These are phyloP conservation scores for Podarcis siculus DNA, from an alignment of 2,797 vertebrate genomes.

Conservation along the genomic window DNA sequence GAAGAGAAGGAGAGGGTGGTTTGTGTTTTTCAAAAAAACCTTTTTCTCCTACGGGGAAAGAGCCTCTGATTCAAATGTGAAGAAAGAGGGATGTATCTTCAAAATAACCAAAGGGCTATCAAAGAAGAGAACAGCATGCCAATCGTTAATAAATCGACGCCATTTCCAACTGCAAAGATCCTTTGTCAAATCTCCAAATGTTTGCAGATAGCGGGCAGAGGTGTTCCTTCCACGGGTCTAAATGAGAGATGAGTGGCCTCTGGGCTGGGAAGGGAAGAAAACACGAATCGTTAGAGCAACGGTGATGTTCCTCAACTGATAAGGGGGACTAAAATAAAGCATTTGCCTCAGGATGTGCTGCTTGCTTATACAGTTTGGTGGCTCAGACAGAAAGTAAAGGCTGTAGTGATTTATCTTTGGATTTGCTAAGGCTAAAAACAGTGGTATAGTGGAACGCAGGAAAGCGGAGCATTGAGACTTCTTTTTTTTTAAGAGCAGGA, in stretches of 20 bases:
- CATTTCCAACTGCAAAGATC: constrained; percentile 73
- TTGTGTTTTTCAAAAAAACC: no score
- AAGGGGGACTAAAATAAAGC: constrained; percentile 1
- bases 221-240: constrained; percentile 69
- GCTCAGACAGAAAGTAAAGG: constrained; percentile 65
- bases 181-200: constrained; percentile 79
- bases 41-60: neutral
- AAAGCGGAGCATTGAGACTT: no score
- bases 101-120: constrained; percentile 43
- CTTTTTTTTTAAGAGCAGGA: no score
- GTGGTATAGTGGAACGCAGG: no score
- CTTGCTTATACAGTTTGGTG: constrained; percentile 33
- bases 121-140: constrained; percentile 75
- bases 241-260: constrained; percentile 70
- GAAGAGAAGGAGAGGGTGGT: no score
- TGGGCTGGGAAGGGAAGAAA: constrained; percentile 54
- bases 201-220: constrained; percentile 71
- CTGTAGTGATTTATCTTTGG: constrained; percentile 59
- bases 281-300: neutral
- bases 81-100: constrained; percentile 40
- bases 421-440: neutral
- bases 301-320: constrained; percentile 34
- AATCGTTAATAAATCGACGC: constrained; percentile 78
- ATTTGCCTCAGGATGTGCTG: constrained; percentile 64
- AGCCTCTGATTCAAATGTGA: constrained; percentile 23